Evolutionary conservation across 2,113 vertebrate genomes (phyloP).

Genomic region (Noturus placidus): DNA sequence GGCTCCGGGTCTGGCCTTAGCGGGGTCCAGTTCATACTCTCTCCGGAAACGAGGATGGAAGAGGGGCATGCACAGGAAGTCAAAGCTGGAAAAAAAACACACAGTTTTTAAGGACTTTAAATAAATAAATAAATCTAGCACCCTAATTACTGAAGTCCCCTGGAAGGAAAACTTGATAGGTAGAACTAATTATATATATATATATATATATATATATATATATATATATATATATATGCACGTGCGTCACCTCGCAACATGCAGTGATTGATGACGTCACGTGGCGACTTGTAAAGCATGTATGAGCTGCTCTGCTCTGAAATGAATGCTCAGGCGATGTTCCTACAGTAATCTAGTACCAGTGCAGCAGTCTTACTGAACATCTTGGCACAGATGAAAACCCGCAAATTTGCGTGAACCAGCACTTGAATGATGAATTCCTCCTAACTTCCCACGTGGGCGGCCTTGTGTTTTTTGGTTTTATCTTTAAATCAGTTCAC

Average conservation of each 20-base stretch:
- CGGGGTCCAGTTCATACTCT: conserved; percentile 82
- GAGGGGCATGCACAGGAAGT: conserved; percentile 92
- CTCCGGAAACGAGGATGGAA: conserved; percentile 88
- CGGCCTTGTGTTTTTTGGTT: neutral
- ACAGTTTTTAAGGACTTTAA: neutral
- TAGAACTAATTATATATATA: neutral
- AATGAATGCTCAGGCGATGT: neutral
- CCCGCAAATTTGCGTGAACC: neutral
- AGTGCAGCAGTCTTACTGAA: neutral
- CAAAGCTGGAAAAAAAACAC: conserved; percentile 75
- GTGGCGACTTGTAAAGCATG: neutral
- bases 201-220: no score
- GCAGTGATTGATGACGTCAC: neutral
- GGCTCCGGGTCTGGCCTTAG: conserved; percentile 78
- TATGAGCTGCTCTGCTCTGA: neutral
- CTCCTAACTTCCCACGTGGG: neutral
- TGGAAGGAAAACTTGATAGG: neutral
- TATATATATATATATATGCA: no score
- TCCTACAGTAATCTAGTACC: neutral
- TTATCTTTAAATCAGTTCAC: neutral
- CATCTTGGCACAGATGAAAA: neutral
- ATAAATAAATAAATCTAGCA: neutral
- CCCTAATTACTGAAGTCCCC: neutral
- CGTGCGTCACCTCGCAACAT: neutral
- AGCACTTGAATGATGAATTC: neutral